phyloP scores from a whole-genome alignment of 2,888 invertebrate species.

The Synergus japonicus region DNA sequence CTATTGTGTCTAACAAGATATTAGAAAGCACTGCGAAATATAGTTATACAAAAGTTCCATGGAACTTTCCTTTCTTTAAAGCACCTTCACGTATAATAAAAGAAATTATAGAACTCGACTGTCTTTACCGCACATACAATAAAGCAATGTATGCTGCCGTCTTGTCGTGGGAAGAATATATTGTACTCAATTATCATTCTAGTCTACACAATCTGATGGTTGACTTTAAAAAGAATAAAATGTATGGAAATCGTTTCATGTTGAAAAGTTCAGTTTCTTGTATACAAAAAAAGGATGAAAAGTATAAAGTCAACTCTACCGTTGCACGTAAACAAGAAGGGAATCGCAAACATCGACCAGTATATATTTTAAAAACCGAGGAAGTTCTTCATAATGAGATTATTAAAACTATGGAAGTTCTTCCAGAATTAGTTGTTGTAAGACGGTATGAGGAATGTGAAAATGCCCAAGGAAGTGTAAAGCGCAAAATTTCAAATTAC shows the following conservation, averaged over 20 bases:
- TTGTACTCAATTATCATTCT: slow-evolving; percentile 81
- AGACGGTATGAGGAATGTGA: slow-evolving; percentile 65
- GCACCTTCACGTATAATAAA: slow-evolving; percentile 72
- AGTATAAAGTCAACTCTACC: slow-evolving; percentile 40
- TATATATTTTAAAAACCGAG: slow-evolving; percentile 65
- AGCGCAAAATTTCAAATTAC: slow-evolving; percentile 43
- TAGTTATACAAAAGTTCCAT: slow-evolving; percentile 81
- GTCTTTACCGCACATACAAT: slow-evolving; percentile 82
- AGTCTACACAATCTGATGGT: slow-evolving; percentile 79
- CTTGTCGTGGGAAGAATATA: slow-evolving; percentile 83
- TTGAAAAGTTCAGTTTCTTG: slow-evolving; percentile 76
- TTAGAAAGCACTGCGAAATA: slow-evolving; percentile 76
- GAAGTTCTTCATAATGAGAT: slow-evolving; percentile 52
- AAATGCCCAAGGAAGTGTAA: slow-evolving; percentile 50
- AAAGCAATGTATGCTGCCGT: slow-evolving; percentile 77
- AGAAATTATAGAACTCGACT: slow-evolving; percentile 83
- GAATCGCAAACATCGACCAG: slow-evolving; percentile 53
- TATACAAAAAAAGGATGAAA: slow-evolving; percentile 69
- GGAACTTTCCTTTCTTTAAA: slow-evolving; percentile 83
- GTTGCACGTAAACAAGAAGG: slow-evolving; percentile 55
- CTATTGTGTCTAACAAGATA: slow-evolving; percentile 75
- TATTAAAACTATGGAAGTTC: slow-evolving; percentile 55
- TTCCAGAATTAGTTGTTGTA: slow-evolving; percentile 62
- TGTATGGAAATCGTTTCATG: slow-evolving; percentile 78
- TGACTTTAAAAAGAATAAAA: slow-evolving; percentile 78